Percentiles rank a stretch among this genome's conserved stretches.
These are phyloP conservation scores for Drosophila algonquin DNA, from an alignment of 2,888 invertebrate genomes.

Conservation along the genomic window DNA sequence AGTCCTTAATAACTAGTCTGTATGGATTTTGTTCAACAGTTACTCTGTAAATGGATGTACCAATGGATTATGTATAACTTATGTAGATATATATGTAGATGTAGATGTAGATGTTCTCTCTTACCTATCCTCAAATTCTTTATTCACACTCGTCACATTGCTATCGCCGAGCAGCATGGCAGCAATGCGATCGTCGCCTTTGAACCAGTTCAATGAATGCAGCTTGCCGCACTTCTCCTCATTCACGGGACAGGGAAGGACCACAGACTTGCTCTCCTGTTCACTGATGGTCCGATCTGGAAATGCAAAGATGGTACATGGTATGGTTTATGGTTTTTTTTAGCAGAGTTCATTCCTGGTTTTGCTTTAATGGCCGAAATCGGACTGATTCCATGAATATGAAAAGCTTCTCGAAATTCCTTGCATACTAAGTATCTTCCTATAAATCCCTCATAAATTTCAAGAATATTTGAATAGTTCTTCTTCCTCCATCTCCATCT, in stretches of 20 bases:
- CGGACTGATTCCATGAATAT: neutral
- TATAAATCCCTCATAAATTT: slow-evolving; percentile 36
- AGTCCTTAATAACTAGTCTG: slow-evolving; percentile 83
- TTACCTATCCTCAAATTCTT: slow-evolving; percentile 82
- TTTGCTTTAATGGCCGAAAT: neutral
- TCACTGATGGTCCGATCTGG: slow-evolving; percentile 82
- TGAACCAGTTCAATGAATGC: slow-evolving; percentile 92
- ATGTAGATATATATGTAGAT: too few species aligned
- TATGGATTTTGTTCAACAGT: slow-evolving; percentile 75
- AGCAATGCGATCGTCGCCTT: slow-evolving; percentile 85
- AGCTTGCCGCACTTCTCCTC: slow-evolving; percentile 88
- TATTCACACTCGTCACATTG: slow-evolving; percentile 82
- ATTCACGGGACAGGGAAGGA: slow-evolving; percentile 88
- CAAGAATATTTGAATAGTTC: slow-evolving; percentile 2
- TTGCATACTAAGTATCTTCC: slow-evolving; percentile 12
- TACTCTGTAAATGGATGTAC: slow-evolving; percentile 49
- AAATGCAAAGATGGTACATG: slow-evolving; percentile 43
- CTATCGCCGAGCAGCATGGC: slow-evolving; percentile 83
- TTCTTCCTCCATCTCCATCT: neutral
- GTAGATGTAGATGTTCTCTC: slow-evolving; percentile 2
- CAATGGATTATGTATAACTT: neutral
- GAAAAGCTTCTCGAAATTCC: neutral
- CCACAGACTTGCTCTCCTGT: slow-evolving; percentile 85
- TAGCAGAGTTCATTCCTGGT: neutral
- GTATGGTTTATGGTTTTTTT: neutral